phyloP scores from a whole-genome alignment of 2,113 vertebrate genomes.

The Probosciger aterrimus region DNA sequence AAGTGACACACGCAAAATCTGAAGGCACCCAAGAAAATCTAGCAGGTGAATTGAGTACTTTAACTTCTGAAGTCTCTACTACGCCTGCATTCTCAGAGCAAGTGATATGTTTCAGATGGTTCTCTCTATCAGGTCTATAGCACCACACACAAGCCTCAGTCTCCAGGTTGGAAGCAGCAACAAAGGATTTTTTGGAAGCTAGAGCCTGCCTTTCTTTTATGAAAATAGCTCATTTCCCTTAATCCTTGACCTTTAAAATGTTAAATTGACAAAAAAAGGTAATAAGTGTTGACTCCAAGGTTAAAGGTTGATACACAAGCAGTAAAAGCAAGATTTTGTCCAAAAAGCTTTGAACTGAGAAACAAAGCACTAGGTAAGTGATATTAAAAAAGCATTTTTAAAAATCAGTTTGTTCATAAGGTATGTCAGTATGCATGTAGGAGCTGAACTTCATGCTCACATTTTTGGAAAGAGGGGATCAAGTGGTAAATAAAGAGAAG shows the following conservation, averaged over 20 bases:
- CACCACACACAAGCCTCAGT: neutral
- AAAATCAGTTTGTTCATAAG: neutral
- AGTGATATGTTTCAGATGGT: neutral
- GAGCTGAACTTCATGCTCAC: neutral
- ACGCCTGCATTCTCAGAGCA: neutral
- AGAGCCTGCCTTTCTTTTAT: neutral
- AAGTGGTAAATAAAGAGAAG: neutral
- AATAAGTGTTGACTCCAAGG: neutral
- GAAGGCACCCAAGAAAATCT: neutral
- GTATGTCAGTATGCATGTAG: neutral
- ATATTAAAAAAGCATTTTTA: neutral
- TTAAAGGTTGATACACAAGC: neutral
- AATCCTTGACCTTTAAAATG: slow-evolving; percentile 6
- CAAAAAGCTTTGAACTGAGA: neutral
- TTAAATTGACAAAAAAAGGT: neutral
- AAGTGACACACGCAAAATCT: neutral
- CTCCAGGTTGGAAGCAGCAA: neutral
- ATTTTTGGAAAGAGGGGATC: neutral
- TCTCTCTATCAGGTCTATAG: neutral
- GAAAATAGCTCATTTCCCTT: neutral
- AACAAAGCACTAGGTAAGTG: neutral
- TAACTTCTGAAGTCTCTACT: neutral
- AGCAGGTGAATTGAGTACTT: neutral
- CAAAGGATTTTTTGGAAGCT: neutral
- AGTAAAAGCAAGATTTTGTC: neutral